Evolutionary conservation across 1,140 invertebrate species (phyloP).

Genomic region (Anadara kagoshimensis): DNA sequence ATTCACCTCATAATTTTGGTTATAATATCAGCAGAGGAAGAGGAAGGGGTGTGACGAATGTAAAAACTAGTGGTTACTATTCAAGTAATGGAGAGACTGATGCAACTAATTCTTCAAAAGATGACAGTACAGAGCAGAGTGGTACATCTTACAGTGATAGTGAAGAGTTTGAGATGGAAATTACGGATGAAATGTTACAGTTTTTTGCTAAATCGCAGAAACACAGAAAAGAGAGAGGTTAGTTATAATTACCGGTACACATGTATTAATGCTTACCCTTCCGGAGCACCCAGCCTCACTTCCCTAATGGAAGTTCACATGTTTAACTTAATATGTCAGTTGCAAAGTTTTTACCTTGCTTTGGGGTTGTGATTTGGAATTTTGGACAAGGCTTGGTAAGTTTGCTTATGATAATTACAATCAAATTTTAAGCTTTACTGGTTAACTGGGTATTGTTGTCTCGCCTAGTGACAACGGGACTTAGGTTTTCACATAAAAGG

Average conservation of each 20-base stretch:
- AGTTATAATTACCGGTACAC: not conserved
- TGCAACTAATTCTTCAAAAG: not conserved
- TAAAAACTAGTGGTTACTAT: not conserved
- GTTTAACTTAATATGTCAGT: too few species aligned
- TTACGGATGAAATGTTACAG: constrained; percentile 80
- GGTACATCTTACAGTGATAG: constrained; percentile 20
- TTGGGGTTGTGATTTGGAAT: too few species aligned
- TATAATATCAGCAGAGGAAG: constrained; percentile 8
- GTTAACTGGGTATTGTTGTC: too few species aligned
- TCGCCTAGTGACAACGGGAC: too few species aligned
- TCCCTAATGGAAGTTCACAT: too few species aligned
- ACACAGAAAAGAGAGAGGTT: constrained; percentile 76
- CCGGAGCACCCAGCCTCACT: too few species aligned
- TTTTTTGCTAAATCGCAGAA: constrained; percentile 79
- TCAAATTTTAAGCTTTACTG: too few species aligned
- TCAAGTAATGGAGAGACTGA: not conserved
- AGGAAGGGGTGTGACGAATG: constrained; percentile 12
- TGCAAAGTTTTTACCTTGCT: too few species aligned
- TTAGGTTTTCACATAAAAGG: too few species aligned
- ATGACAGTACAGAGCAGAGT: constrained; percentile 21
- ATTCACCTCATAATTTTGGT: constrained; percentile 1
- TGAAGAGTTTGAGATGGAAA: constrained; percentile 76
- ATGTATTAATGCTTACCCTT: too few species aligned
- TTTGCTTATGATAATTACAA: too few species aligned
- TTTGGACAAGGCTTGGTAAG: too few species aligned